These are phyloP conservation scores for Piscicola geometra DNA, from an alignment of 2,888 invertebrate species.

Conservation along the genomic window DNA sequence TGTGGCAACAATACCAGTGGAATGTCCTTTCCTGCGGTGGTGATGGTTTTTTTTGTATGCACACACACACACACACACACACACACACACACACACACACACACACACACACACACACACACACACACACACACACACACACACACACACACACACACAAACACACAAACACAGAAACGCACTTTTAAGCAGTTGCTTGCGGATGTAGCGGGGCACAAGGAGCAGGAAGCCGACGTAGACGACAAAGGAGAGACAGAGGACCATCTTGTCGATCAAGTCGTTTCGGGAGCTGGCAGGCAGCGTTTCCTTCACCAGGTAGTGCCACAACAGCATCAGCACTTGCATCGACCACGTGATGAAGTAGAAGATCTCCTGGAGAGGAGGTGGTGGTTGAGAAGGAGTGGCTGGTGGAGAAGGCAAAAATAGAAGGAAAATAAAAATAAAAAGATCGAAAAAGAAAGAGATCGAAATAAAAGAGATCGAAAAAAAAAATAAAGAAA, in stretches of 20 bases:
- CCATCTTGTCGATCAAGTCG: not conserved
- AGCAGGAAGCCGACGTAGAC: not conserved
- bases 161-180: not conserved
- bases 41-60: too few species aligned
- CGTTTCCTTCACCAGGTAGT: not conserved
- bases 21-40: too few species aligned
- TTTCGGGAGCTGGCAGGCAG: not conserved
- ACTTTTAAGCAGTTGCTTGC: not conserved
- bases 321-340: not conserved
- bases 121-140: slow-evolving; percentile 16
- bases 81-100: slow-evolving; percentile 22
- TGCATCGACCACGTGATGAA: slow-evolving; percentile 5
- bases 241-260: not conserved
- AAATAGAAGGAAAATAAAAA: not conserved
- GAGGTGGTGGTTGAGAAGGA: not conserved
- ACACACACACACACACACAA: slow-evolving; percentile 19
- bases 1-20: too few species aligned
- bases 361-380: slow-evolving; percentile 3
- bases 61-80: slow-evolving; percentile 13
- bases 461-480: too few species aligned
- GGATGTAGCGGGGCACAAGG: not conserved
- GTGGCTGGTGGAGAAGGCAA: not conserved
- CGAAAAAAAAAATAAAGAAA: too few species aligned
- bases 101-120: slow-evolving; percentile 15
- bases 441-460: not conserved